Evolutionary conservation across 2,888 invertebrate species (phyloP), one percentile per base, ranked within the genome.

Genomic region (Drosophila leonis): DNA sequence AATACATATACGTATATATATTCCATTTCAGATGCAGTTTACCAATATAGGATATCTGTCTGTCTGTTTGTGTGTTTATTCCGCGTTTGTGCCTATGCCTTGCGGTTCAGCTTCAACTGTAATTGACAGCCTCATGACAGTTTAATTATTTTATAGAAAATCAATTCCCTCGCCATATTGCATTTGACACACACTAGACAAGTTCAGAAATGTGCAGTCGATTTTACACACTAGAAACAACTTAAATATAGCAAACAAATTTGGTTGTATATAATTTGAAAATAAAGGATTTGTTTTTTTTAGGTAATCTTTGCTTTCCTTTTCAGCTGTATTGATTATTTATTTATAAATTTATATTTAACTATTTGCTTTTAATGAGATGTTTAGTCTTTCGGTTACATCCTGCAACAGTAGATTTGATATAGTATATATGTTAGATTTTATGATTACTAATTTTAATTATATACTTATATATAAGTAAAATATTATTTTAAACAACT

Each of bases 51-150:
- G 20, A 24, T 12, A 35, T 61, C 37, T 63, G 39, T 41, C 13
- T 29, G 13, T 29, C 1, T 29, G 13, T 31, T 12, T 18, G 8
- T 42, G 4, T 54, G 27, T 48, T 13, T 27, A 8, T 18, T 41
- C 15, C 24, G 13, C 18, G 29, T n/a, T 10, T 56, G 9, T 49
- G 55, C 15, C 24, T 31, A 37, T 49, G 72, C 44, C 61, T 64
- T 65, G 55, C 35, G 48, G 65, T 65, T 55, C 41, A 46, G 54
- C 51, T 42, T 27, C 54, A 69, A 66, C 49, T 78, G 88, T 62
- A 76, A 80, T 85, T 85, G 84, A 88, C 88, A 83, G 68, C 52
- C 59, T 55, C 76, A 42, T 88, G 83, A 80, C 86, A 88, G 82
- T 85, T 86, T 86, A 88, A 88, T 85, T 85, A 84, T 84, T 84